These are phyloP conservation scores for Orius insidiosus DNA, from an alignment of 1,140 invertebrate species.

Conservation along the genomic window DNA sequence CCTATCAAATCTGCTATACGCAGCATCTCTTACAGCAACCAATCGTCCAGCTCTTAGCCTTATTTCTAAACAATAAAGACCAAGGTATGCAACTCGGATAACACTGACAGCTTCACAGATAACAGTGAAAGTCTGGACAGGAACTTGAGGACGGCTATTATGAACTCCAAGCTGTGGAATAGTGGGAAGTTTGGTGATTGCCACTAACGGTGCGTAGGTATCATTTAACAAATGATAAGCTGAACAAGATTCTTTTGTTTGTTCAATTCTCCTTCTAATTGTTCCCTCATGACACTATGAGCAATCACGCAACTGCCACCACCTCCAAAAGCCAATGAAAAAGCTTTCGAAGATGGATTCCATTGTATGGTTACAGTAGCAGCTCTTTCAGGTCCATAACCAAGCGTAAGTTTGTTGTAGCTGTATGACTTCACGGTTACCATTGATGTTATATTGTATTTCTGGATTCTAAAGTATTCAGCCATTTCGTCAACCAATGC, in stretches of 20 bases:
- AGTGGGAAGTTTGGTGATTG: conserved; percentile 67
- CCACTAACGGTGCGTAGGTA: conserved; percentile 67
- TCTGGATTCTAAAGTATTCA: conserved; percentile 44
- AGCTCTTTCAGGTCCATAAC: conserved; percentile 61
- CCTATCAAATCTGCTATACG: conserved; percentile 83
- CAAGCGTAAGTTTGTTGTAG: conserved; percentile 60
- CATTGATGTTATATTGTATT: conserved; percentile 37
- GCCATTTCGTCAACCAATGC: conserved; percentile 63
- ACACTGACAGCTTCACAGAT: conserved; percentile 70
- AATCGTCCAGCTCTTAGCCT: conserved; percentile 66
- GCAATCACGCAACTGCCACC: conserved; percentile 51
- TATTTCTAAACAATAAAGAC: conserved; percentile 81
- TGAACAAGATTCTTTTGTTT: conserved; percentile 51
- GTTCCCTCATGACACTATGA: conserved; percentile 58
- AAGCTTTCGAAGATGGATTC: conserved; percentile 50
- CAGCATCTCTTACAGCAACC: conserved; percentile 80
- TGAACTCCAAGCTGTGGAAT: conserved; percentile 65
- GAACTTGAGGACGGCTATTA: conserved; percentile 53
- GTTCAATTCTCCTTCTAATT: conserved; percentile 65
- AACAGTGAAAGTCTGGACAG: conserved; percentile 78
- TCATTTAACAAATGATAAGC: conserved; percentile 68
- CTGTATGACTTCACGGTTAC: conserved; percentile 64
- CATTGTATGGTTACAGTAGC: conserved; percentile 58
- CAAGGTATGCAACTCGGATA: conserved; percentile 77
- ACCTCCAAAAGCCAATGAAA: conserved; percentile 46